Conservation (phyloP, 2,888 invertebrate species). For the Aphodius granarius region DNA sequence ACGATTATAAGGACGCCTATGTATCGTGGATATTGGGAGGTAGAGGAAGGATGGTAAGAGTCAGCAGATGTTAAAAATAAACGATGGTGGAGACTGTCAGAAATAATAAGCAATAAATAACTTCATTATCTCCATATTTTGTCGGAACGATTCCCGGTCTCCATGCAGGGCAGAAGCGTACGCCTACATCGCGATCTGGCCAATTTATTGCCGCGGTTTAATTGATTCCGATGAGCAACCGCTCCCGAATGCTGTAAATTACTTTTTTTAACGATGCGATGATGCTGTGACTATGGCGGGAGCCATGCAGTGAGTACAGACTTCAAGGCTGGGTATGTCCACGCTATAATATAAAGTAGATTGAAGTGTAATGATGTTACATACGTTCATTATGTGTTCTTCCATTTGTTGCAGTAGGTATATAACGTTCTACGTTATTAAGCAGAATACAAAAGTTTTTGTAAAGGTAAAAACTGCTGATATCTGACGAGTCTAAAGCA, state of each 20-base stretch:
- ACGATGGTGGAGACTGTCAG: neutral
- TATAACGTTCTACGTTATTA: neutral
- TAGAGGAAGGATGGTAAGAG: neutral
- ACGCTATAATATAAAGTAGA: neutral
- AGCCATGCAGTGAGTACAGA: neutral
- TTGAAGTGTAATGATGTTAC: neutral
- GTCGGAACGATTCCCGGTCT: neutral
- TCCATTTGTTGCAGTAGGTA: neutral
- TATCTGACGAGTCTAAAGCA: too few species aligned
- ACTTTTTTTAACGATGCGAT: slow-evolving; percentile 8
- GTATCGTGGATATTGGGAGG: neutral
- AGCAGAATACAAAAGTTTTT: too few species aligned
- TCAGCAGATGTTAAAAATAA: neutral
- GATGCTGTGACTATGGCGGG: neutral
- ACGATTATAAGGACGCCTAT: neutral
- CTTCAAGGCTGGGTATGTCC: neutral
- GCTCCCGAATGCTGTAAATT: slow-evolving; percentile 3
- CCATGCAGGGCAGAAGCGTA: neutral
- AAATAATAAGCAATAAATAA: slow-evolving; percentile 12
- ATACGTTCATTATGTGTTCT: neutral
- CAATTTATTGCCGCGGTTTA: slow-evolving; percentile 5
- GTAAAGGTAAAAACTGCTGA: too few species aligned
- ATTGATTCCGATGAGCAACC: slow-evolving; percentile 4
- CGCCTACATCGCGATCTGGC: neutral
- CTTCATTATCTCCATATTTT: slow-evolving; percentile 15